Evolutionary conservation across 2,113 vertebrate genomes (phyloP).

Genomic region (Trogon melanurus): DNA sequence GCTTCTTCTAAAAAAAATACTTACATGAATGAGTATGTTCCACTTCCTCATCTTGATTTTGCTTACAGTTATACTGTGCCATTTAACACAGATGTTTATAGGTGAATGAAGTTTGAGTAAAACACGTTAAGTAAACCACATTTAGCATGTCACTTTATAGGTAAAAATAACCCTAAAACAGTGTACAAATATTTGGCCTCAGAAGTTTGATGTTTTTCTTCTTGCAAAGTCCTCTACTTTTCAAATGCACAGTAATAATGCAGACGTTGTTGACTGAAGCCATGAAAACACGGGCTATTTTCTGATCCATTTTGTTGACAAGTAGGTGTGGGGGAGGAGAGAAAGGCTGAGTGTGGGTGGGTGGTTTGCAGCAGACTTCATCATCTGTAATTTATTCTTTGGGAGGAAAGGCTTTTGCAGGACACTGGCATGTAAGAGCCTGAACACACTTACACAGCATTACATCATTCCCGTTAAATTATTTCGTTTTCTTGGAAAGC

Average conservation of each 20-base stretch:
- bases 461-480: slow-evolving; percentile 65
- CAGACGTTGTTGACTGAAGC: not conserved
- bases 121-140: not conserved
- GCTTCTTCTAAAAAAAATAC: slow-evolving; percentile 7
- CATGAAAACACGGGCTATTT: not conserved
- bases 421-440: slow-evolving; percentile 34
- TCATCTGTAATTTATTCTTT: slow-evolving; percentile 23
- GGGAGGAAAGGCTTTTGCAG: slow-evolving; percentile 40
- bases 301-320: slow-evolving; percentile 35
- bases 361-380: slow-evolving; percentile 39
- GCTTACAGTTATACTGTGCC: not conserved
- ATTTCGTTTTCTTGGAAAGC: slow-evolving; percentile 58
- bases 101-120: slow-evolving; percentile 15
- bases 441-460: slow-evolving; percentile 40
- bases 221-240: slow-evolving; percentile 9
- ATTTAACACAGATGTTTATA: slow-evolving; percentile 30
- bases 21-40: slow-evolving; percentile 8
- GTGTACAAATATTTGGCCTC: not conserved
- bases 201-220: not conserved
- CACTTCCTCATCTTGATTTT: slow-evolving; percentile 14
- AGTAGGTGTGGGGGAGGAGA: not conserved
- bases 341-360: not conserved
- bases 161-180: slow-evolving; percentile 18
- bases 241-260: not conserved
- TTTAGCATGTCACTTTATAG: slow-evolving; percentile 21